Evolutionary conservation across 2,113 vertebrate species (phyloP), one percentile per base, ranked within the genome.

Genomic region (Amblyornis subalaris): DNA sequence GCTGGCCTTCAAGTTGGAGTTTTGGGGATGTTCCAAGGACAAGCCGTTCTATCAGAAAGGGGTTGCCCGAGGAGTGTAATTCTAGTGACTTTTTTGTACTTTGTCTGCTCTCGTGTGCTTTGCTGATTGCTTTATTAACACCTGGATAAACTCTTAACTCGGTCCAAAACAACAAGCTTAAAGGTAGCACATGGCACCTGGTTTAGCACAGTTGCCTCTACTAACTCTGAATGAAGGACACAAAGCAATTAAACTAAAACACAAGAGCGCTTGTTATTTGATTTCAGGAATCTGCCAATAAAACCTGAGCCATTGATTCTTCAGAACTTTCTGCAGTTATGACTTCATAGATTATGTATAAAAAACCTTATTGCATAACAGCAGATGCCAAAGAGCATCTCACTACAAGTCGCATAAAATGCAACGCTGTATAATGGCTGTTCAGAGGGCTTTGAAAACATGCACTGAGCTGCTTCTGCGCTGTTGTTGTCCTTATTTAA

Each of bases 401-500:
- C 97, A 97, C 97, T 98, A 97, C 98, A 98, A 98, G 98, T 98
- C 97, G 94, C 96, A 96, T 98, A 97, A 97, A 97, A 98, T 97
- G 96, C 97, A 97, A 96, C 93, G 94, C 97, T 98, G 96, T 98
- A 95, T 98, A 98, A 89, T 98, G 98, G 98, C 98, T 98, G 89
- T 98, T 98, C 98, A 98, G 98, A 98, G 98, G 96, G 98, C 97
- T 98, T 98, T 98, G 97, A 97, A 98, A 98, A 98, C 97, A 97
- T 98, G 98, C 98, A 98, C 97, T 98, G 97, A 98, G 98, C 98
- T 98, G 98, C 98, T 98, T 99, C 98, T 99, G 97, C 89, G 98
- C 99, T 99, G 99, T 99, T 99, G 98, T 99, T 98, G 98, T 99
- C 98, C 98, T 81, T 98, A 98, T 99, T 99, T 99, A 99, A 99